Percentiles rank a stretch among this genome's conserved stretches.
Evolutionary conservation across 2,888 invertebrate genomes (phyloP).

Genomic region (Lobophora halterata): DNA sequence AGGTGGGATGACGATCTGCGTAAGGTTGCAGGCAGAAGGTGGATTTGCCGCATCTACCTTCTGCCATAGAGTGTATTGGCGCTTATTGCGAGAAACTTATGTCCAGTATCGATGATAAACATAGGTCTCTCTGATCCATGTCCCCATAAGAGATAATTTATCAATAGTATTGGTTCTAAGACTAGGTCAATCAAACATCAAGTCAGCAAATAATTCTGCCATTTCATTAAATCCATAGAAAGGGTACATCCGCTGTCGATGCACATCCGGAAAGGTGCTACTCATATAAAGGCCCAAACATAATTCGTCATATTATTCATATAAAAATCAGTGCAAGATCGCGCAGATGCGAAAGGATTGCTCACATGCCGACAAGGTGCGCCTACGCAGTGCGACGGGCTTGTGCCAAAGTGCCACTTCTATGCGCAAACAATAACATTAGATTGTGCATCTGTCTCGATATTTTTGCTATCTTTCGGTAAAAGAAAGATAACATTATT

Average conservation of each 20-base stretch:
- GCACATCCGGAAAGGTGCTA: constrained; percentile 77
- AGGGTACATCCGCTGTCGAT: constrained; percentile 65
- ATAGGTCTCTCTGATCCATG: too few relatives aligned
- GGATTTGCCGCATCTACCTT: too few relatives aligned
- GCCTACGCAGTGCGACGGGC: too few relatives aligned
- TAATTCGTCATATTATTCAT: constrained; percentile 80
- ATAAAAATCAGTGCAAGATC: constrained; percentile 69
- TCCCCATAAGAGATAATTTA: too few relatives aligned
- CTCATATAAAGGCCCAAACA: constrained; percentile 66
- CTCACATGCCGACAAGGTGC: constrained; percentile 76
- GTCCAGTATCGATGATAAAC: too few relatives aligned
- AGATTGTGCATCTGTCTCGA: constrained; percentile 53
- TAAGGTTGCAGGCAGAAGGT: too few relatives aligned
- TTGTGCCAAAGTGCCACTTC: constrained; percentile 68
- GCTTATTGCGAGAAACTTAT: too few relatives aligned
- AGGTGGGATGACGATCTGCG: too few relatives aligned
- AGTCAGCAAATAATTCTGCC: constrained; percentile 39
- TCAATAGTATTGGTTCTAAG: too few relatives aligned
- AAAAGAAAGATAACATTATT: neutral
- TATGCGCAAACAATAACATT: constrained; percentile 49
- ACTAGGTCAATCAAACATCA: constrained; percentile 18
- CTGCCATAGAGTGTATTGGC: too few relatives aligned
- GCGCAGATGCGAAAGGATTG: constrained; percentile 77
- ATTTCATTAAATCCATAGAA: constrained; percentile 50
- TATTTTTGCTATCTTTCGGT: constrained; percentile 13